Evolutionary conservation across 2,113 vertebrate genomes (phyloP), one percentile per base, ranked within the genome.

Genomic region (Cyanocitta stelleri): DNA sequence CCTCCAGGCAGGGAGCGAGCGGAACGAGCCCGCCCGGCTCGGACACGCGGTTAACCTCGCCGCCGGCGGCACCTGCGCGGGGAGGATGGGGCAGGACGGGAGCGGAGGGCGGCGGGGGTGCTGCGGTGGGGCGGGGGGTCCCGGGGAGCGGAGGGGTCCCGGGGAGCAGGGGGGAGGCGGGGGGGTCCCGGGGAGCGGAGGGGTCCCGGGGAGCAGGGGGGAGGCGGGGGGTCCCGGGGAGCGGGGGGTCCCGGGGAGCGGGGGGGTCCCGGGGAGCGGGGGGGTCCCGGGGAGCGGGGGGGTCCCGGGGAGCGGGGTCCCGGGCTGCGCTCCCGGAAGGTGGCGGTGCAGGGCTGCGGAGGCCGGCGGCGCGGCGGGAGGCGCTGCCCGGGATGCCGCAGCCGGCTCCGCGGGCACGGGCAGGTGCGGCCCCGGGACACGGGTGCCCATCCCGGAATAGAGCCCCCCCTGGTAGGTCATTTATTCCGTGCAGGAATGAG

Each of bases 271-370:
- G 39, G 39, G 35, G 35, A 37, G 35, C 35, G 35, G 35, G 8
- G 35, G 39, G 29, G 39, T 39, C 39, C 39, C 39, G 39, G 39
- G 35, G 35, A 37, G 35, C 35, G 35, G 35, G 8, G 35, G 39
- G 39, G 11, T 39, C 39, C 39, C 10, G 29, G 17, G 27, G 13
- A 11, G 52, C 48, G 23, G 55, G 75, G 76, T 66, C 75, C 66
- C 49, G 26, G 80, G 19, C 66, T 87, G 80, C 67, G 92, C 90
- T 72, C 81, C 95, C 96, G 80, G 94, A 64, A 97, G 96, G 93
- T 97, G 96, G 96, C 95, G 80, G 87, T 96, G 74, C 81, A 76
- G 94, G 94, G 95, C 88, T 14, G 85, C 71, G 7, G 59, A 91
- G 95, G 84, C 48, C 14, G 39, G 51, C 41, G 54, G 7, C 33